Evolutionary conservation across 37 sponge, comb jelly and placozoan species (phyloP), one percentile per base, ranked within the genome.

Genomic region (Petrosia ficiformis): DNA sequence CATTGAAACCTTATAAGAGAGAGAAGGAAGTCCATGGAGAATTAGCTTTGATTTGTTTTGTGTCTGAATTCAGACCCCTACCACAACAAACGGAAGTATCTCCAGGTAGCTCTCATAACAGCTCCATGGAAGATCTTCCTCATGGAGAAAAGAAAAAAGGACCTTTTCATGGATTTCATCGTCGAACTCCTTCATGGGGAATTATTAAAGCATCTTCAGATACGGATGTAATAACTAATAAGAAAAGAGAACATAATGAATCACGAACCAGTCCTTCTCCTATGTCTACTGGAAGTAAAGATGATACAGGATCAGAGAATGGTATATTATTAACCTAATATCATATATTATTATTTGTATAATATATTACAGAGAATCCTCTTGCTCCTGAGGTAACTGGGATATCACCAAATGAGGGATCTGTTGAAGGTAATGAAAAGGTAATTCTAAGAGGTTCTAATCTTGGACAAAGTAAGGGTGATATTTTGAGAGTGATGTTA

Each of bases 341-440:
- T n/a, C n/a, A n/a, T n/a, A n/a, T n/a, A n/a, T n/a, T n/a, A n/a
- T n/a, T n/a, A n/a, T n/a, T n/a, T n/a, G n/a, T n/a, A n/a, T n/a
- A n/a, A n/a, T n/a, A n/a, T n/a, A n/a, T n/a, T n/a, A n/a, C n/a
- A n/a, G n/a, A n/a, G n/a, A n/a, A n/a, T n/a, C n/a, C n/a, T n/a
- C n/a, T n/a, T n/a, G n/a, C n/a, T n/a, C 94, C 94, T 0, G 83
- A 89, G 39, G 90, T 93, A 3, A 82, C 86, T 22, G 94, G 94
- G n/a, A 72, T 93, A 2, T 81, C 83, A 64, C 94, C 94, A 26
- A 77, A 60, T n/a, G 81, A 84, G 32, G 86, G 89, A 0, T 67
- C 83, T 0, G 29, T 85, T n/a, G 64, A 79, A 19, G 94, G 94
- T 2, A 79, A 76, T 25, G 72, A 81, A 34, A 60, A 79, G 11